A percentile compares a stretch with the other conserved stretches of the same genome.
These are phyloP conservation scores for Bufo gargarizans DNA, from an alignment of 2,113 vertebrate species.

Conservation along the genomic window DNA sequence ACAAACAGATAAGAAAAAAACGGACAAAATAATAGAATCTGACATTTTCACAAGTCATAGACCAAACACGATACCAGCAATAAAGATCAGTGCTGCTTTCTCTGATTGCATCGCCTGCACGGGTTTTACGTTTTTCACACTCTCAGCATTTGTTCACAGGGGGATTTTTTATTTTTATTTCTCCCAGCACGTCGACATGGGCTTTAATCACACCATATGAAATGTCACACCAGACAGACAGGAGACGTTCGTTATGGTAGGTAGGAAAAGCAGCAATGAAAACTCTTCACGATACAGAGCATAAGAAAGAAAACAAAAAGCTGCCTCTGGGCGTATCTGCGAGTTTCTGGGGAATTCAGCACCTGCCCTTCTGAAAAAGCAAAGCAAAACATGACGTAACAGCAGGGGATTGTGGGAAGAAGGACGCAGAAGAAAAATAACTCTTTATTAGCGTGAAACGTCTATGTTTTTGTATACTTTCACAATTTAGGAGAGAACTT, in stretches of 20 bases:
- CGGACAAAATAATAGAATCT: background rate
- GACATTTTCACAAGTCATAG: background rate
- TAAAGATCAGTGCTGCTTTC: background rate
- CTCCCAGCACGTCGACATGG: background rate
- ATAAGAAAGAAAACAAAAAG: constrained; percentile 18
- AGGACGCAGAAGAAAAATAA: no score
- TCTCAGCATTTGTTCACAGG: background rate
- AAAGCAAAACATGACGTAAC: constrained; percentile 6
- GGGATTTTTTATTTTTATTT: background rate
- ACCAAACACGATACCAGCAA: background rate
- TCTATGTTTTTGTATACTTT: background rate
- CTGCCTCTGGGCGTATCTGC: constrained; percentile 17
- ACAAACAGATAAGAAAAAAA: background rate
- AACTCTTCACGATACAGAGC: background rate
- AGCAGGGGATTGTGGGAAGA: background rate
- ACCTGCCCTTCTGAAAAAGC: constrained; percentile 36
- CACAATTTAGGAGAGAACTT: no score
- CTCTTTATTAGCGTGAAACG: background rate
- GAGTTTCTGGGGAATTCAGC: constrained; percentile 7
- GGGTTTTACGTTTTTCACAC: constrained; percentile 13
- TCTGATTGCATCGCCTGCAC: background rate
- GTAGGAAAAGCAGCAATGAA: background rate
- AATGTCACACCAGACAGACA: constrained; percentile 24
- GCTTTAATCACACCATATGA: constrained; percentile 24
- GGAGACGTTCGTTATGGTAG: constrained; percentile 6